Base-by-base conservation (phyloP, 2,113 vertebrate genomes). In the Meriones unguiculatus region DNA sequence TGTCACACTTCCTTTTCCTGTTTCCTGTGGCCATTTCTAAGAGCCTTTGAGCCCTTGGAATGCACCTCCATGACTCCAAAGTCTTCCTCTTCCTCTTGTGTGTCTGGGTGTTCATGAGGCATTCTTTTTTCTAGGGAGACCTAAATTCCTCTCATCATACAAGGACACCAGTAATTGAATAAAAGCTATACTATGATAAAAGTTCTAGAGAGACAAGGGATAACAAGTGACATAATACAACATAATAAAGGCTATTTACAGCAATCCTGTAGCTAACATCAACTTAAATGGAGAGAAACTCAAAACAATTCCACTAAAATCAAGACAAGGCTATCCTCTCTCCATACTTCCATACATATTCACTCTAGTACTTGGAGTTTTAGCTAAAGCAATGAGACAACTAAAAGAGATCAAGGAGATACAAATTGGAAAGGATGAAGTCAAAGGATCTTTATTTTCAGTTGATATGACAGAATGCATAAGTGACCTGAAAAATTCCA, bases 61-160 rank as follows among this genome's bases (percentile, higher is more conserved):
- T 35, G 2, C 4, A 52, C 65, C 25, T 18, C 9, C 2, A 7
- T 3, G 28, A 11, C 6, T 54, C 4, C 12, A 9, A 6, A 3
- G 5, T 25, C 88, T 7, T n/a, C 20, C 3, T 73, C 92, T 89
- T 77, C n/a, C 57, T 75, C 41, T 32, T 12, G 18, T 59, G 12
- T 22, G 17, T 54, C 81, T 73, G 30, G 13, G 46, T 91, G 82
- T 82, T 84, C 38, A 8, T n/a, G 28, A 4, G 18, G n/a, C 50
- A 28, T 84, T 69, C 28, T 72, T 41, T 84, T 95, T 73, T 69
- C 90, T 91, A 0, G 15, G 52, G 5, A 4, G 4, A 8, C 62
- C 65, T 81, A 67, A 72, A 52, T 20, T 52, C 32, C n/a, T 30
- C 38, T 91, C 30, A 22, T 78, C 80, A 84, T 75, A 70, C 22